These are phyloP conservation scores for Tenrec ecaudatus DNA, from an alignment of 2,113 vertebrate genomes.

Conservation along the genomic window DNA sequence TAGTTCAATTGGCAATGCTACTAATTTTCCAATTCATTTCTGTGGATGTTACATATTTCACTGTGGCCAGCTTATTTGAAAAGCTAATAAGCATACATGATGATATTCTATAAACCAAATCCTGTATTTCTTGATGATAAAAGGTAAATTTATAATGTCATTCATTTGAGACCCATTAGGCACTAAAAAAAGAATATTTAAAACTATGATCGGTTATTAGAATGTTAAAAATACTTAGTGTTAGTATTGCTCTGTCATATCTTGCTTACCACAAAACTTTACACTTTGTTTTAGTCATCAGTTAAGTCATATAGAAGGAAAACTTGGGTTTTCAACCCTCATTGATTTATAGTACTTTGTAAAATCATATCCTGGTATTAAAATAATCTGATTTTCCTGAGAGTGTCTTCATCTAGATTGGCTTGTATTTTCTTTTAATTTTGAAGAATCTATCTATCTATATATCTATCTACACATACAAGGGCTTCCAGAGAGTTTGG, in stretches of 20 bases:
- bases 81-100: no score
- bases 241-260: slow-evolving; percentile 53
- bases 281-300: neutral
- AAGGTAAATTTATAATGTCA: no score
- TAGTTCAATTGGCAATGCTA: no score
- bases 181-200: no score
- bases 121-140: no score
- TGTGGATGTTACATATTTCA: no score
- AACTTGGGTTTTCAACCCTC: neutral
- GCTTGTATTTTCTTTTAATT: slow-evolving; percentile 1
- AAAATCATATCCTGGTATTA: neutral
- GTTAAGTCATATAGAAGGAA: neutral
- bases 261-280: neutral
- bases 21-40: no score
- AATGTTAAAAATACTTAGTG: slow-evolving; percentile 50
- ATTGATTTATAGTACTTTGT: neutral
- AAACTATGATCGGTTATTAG: neutral
- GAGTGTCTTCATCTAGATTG: neutral
- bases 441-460: neutral
- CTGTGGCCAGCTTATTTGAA: no score
- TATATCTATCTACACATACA: no score
- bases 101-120: no score
- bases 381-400: slow-evolving; percentile 12
- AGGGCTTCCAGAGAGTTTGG: no score
- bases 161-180: no score